Conservation (phyloP, 2,888 invertebrate species). For the Hyppa rectilinea region DNA sequence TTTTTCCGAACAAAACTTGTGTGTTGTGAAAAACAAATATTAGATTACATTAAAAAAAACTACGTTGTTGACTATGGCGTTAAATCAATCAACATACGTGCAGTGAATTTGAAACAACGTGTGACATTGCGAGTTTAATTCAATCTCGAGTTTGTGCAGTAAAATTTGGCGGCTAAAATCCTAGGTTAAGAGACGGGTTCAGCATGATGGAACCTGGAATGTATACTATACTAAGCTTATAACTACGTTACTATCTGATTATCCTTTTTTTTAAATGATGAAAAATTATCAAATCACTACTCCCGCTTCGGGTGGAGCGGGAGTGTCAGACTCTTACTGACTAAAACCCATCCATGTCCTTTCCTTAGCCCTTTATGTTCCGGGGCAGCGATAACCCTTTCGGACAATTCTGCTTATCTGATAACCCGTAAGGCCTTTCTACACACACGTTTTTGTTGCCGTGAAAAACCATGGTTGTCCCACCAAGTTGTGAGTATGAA, state of each 20-base stretch:
- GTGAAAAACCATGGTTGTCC: no score
- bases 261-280: no score
- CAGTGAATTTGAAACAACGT: conserved; percentile 34
- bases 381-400: no score
- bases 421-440: no score
- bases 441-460: no score
- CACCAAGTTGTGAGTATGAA: no score
- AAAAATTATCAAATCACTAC: no score
- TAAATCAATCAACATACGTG: conserved; percentile 55
- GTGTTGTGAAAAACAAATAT: conserved; percentile 19
- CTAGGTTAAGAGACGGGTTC: background rate
- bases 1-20: conserved; percentile 11
- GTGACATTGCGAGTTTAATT: conserved; percentile 49
- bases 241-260: background rate
- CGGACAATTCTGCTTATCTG: no score
- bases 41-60: conserved; percentile 36
- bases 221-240: background rate
- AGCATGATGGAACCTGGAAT: background rate
- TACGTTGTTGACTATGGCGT: conserved; percentile 25
- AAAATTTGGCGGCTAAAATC: background rate
- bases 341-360: no score
- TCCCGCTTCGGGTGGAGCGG: no score
- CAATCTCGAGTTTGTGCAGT: conserved; percentile 19
- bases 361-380: no score
- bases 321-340: no score